phyloP scores from a whole-genome alignment of 2,888 invertebrate species.

The Leptothorax acervorum region DNA sequence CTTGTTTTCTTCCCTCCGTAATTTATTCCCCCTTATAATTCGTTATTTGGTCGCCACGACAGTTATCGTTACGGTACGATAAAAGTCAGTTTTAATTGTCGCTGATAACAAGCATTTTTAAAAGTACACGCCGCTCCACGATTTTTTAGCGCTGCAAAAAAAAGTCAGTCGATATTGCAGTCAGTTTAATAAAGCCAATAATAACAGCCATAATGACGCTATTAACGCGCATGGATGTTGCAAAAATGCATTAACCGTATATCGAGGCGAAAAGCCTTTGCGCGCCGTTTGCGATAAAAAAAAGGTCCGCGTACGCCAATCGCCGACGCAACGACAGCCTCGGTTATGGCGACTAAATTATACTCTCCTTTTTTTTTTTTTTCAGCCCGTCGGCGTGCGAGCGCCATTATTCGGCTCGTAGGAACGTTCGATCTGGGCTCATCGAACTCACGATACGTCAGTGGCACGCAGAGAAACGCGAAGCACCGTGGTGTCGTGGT shows the following conservation, averaged over 20 bases:
- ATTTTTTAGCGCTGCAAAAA: conserved; percentile 49
- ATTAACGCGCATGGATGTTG: conserved; percentile 56
- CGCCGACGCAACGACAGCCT: conserved; percentile 62
- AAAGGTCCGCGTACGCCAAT: conserved; percentile 52
- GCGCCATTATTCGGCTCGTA: conserved; percentile 73
- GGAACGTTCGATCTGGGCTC: conserved; percentile 76
- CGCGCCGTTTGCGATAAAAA: conserved; percentile 55
- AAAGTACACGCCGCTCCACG: conserved; percentile 32
- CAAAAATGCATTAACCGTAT: conserved; percentile 58
- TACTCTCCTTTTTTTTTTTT: conserved; percentile 57
- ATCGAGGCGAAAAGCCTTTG: conserved; percentile 55
- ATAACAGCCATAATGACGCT: conserved; percentile 57
- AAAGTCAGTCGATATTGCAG: conserved; percentile 69
- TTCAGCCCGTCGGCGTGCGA: conserved; percentile 66
- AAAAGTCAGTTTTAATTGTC: conserved; percentile 47
- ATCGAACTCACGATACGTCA: conserved; percentile 78
- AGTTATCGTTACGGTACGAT: conserved; percentile 36
- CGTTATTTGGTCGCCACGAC: conserved; percentile 25
- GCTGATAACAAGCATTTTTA: conserved; percentile 46
- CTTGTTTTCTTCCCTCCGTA: neutral
- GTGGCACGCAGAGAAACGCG: conserved; percentile 80
- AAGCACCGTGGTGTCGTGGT: conserved; percentile 71
- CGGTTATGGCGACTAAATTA: conserved; percentile 74
- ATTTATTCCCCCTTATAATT: conserved; percentile 22
- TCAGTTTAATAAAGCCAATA: conserved; percentile 64